A percentile compares a stretch with the other conserved stretches of the same genome.
Evolutionary conservation across 2,113 vertebrate genomes (phyloP).

Genomic region (Lasiurus borealis): DNA sequence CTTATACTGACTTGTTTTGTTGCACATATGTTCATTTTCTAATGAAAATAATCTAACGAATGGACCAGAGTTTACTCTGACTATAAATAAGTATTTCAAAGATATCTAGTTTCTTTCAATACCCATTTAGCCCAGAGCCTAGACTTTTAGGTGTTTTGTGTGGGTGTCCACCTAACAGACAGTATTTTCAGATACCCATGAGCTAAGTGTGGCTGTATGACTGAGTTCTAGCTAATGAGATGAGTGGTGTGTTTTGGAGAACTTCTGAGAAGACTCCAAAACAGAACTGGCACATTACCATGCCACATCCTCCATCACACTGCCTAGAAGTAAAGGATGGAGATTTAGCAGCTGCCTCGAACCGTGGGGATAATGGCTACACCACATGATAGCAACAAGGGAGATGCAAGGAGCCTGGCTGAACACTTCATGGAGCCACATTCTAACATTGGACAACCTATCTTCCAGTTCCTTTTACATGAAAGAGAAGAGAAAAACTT

Average conservation of each 20-base stretch:
- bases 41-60: not conserved
- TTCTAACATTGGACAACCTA: not conserved
- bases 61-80: not conserved
- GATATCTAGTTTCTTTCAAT: not conserved
- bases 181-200: not conserved
- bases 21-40: not conserved
- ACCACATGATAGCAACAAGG: not conserved
- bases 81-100: not conserved
- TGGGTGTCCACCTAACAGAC: not conserved
- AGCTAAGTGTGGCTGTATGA: not conserved
- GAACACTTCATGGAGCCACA: not conserved
- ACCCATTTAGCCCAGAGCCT: not conserved
- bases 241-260: not conserved
- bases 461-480: not conserved
- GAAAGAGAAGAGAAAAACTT: not conserved
- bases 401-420: not conserved
- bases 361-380: not conserved
- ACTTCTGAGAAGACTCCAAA: conserved; percentile 1
- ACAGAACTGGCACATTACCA: not conserved
- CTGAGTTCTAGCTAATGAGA: not conserved
- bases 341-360: not conserved
- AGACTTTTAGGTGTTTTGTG: not conserved
- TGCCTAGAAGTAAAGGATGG: not conserved
- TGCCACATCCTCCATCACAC: not conserved
- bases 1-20: not conserved